Evolutionary conservation across 2,797 vertebrate genomes (phyloP), one percentile per base, ranked within the genome.

Genomic region (Decapterus maruadsi): DNA sequence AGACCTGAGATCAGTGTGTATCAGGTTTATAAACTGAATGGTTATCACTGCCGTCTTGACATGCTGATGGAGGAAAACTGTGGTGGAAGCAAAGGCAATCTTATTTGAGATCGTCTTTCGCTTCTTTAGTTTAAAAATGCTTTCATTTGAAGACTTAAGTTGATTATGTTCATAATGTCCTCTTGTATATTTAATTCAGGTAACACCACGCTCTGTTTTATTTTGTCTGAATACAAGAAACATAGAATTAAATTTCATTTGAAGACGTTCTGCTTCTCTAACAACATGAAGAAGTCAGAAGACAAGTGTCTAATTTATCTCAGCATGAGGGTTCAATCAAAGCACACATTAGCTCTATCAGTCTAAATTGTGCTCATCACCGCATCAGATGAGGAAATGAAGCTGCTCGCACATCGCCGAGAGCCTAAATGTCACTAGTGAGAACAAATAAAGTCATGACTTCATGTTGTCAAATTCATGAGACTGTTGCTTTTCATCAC

Each of bases 401-500:
- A 61, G 63, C 22, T 42, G 29, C 34, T 71, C 40, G 58, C 29
- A 53, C 9, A 19, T 46, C 31, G 38, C 29, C 19, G 61, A 58
- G 1, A 43, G 13, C 4, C 42, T 45, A 62, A 71, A 78, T 73
- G 62, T 57, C 10, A 57, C 48, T 22, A 68, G n/a, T 16, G 29
- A 64, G 45, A 78, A 45, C 42, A 58, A 75, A 74, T 45, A 2
- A 82, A 75, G 66, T 62, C 60, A 56, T 61, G 57, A 57, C 66
- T 74, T 85, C 36, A 46, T 16, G 5, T 45, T 53, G 29, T 65
- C 63, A 72, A 17, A 84, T 59, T n/a, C 6, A 81, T 69, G 59
- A 48, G 34, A 29, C 43, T 16, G 5, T 42, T 77, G 22, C 56
- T 68, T 79, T 77, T 84, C 71, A 75, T 31, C 59, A 59, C 71